Evolutionary conservation across 2,113 vertebrate species (phyloP).

Genomic region (Coptodon rendalli): DNA sequence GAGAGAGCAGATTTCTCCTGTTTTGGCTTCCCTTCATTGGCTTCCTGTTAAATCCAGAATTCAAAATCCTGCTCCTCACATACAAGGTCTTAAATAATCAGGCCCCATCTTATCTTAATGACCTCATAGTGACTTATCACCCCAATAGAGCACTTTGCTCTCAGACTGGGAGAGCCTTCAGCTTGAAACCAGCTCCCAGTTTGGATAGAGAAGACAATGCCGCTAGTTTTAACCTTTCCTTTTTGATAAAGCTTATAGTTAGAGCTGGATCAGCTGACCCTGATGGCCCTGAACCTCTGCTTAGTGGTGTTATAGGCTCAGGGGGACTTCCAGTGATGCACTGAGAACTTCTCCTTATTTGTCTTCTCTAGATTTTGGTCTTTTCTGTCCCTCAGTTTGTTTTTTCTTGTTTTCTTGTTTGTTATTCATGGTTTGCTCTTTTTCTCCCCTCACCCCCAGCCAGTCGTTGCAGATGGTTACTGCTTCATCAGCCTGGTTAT

Average conservation of each 20-base stretch:
- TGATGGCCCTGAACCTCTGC: not conserved
- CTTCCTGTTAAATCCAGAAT: not conserved
- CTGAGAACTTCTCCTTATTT: not conserved
- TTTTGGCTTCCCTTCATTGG: not conserved
- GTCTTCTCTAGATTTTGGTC: not conserved
- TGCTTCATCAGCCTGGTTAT: not conserved
- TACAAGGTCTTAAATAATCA: not conserved
- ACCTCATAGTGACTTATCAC: not conserved
- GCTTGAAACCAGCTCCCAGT: not conserved
- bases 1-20: not conserved
- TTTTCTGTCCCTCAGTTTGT: not conserved
- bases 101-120: not conserved
- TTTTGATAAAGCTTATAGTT: not conserved
- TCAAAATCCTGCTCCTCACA: not conserved
- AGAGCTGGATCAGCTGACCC: not conserved
- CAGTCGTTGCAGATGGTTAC: not conserved
- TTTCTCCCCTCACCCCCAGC: not conserved
- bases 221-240: not conserved
- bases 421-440: not conserved
- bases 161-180: not conserved
- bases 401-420: not conserved
- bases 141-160: not conserved
- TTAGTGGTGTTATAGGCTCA: not conserved
- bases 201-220: not conserved
- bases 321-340: accelerated